These are phyloP conservation scores for Ataeniobius toweri DNA, from an alignment of 2,797 vertebrate species.

Conservation along the genomic window DNA sequence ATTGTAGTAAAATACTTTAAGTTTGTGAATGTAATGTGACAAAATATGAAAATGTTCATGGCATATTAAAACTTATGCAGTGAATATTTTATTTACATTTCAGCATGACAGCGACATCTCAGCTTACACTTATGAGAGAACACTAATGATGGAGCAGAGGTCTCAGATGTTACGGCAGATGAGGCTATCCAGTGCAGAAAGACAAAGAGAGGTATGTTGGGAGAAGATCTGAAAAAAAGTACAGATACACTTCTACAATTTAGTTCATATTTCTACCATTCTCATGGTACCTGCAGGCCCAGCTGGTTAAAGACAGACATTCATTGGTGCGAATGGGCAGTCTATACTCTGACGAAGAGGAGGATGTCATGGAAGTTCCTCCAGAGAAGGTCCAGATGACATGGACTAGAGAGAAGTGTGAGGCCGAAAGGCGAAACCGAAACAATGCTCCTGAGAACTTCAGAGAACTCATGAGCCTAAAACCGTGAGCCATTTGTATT, in stretches of 20 bases:
- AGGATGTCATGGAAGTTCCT: constrained; percentile 86
- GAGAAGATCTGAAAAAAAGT: not conserved
- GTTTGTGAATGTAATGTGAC: not conserved
- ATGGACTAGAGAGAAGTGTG: constrained; percentile 92
- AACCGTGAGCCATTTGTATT: constrained; percentile 85
- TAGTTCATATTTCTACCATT: not conserved
- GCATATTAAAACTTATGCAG: too few relatives aligned
- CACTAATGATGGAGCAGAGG: constrained; percentile 99
- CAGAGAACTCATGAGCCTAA: constrained; percentile 94
- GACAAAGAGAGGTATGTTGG: constrained; percentile 88
- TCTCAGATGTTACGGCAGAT: constrained; percentile 98
- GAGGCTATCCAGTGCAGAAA: constrained; percentile 93
- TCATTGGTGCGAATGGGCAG: constrained; percentile 92
- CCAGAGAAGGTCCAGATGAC: constrained; percentile 95
- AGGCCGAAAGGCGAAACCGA: constrained; percentile 85
- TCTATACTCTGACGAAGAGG: constrained; percentile 94
- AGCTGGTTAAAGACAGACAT: constrained; percentile 96
- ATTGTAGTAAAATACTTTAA: not conserved
- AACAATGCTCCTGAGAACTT: constrained; percentile 89
- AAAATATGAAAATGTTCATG: not conserved
- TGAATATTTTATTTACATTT: constrained; percentile 1
- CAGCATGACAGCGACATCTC: constrained; percentile 98
- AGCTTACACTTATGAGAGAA: constrained; percentile 96
- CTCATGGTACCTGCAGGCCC: constrained; percentile 80
- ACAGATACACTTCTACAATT: not conserved